Base-by-base conservation (phyloP, 2,888 invertebrate genomes). In the Unio pictorum region DNA sequence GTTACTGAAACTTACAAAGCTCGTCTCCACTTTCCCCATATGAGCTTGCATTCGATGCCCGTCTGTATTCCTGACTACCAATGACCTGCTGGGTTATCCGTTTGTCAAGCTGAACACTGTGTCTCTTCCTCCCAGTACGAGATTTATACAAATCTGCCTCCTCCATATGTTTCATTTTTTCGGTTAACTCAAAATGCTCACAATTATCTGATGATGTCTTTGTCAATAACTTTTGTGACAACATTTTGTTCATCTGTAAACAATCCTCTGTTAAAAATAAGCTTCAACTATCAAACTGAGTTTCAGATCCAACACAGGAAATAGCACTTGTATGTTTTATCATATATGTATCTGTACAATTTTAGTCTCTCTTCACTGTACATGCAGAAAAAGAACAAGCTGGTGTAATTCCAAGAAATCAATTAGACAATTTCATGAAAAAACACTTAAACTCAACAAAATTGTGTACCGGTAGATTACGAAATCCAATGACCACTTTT, bases 61-160 rank as follows among this genome's bases (percentile, higher is more conserved):
- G 68, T 18, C 87, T 68, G 72, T 86, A 82, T 63, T 69, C 72
- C 61, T 74, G 74, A 62, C 63, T 69, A 62, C 72, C 74, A 63
- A 81, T 64, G 55, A 84, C 72, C 70, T 84, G 84, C 64, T 82
- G 79, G 34, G 81, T 84, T 45, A 87, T 70, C 55, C 84, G 80
- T 74, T 82, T 83, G 80, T 86, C 86, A 66, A 86, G 75, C 77
- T 87, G 87, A 56, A 87, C 84, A 69, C 86, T 86, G 74, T 87
- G 86, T 4, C 86, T 76, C 69, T 84, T 85, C 15, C 85, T 72
- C 0, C 84, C 85, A 30, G 86, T 81, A 18, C 83, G 76, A 11
- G 85, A 80, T 60, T 84, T 79, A 73, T 83, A 84, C 7, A 81
- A 78, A 57, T 84, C 84, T 68, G 84, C 81, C 72, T 84, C 84